Evolutionary conservation across 1,140 invertebrate genomes (phyloP).

Genomic region (Hylyphantes graminicola): DNA sequence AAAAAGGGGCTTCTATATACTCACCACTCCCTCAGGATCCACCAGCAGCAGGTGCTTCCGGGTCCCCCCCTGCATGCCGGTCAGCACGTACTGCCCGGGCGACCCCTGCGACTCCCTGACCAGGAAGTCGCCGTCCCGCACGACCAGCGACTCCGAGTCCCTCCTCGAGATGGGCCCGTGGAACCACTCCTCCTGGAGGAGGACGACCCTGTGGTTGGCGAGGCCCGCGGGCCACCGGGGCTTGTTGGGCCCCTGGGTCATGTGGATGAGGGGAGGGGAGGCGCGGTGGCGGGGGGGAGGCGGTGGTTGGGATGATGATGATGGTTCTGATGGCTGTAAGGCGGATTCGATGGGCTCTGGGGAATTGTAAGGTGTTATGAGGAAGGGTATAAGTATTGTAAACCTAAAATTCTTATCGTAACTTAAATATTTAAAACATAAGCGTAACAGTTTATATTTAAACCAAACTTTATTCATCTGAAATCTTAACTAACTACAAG

Average conservation of each 20-base stretch:
- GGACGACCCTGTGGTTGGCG: constrained; percentile 46
- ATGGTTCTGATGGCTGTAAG: constrained; percentile 9
- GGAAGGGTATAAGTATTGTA: too few species aligned
- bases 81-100: constrained; percentile 93
- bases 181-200: constrained; percentile 75
- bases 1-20: too few species aligned
- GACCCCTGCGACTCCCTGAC: constrained; percentile 92
- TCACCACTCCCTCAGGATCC: constrained; percentile 95
- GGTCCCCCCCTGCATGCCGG: constrained; percentile 87
- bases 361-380: too few species aligned
- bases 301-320: constrained; percentile 6
- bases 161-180: constrained; percentile 86
- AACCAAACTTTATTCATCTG: too few species aligned
- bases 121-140: constrained; percentile 91
- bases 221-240: constrained; percentile 44
- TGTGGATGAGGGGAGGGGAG: constrained; percentile 22
- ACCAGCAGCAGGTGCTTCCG: constrained; percentile 94
- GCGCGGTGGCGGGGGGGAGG: constrained; percentile 36
- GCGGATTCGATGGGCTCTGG: constrained; percentile 40
- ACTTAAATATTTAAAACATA: too few species aligned
- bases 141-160: constrained; percentile 80
- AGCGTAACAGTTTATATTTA: too few species aligned
- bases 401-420: too few species aligned
- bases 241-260: not conserved
- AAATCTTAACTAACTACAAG: too few species aligned